Evolutionary conservation across 1,140 invertebrate genomes (phyloP).

Genomic region (Eulimnadia texana): DNA sequence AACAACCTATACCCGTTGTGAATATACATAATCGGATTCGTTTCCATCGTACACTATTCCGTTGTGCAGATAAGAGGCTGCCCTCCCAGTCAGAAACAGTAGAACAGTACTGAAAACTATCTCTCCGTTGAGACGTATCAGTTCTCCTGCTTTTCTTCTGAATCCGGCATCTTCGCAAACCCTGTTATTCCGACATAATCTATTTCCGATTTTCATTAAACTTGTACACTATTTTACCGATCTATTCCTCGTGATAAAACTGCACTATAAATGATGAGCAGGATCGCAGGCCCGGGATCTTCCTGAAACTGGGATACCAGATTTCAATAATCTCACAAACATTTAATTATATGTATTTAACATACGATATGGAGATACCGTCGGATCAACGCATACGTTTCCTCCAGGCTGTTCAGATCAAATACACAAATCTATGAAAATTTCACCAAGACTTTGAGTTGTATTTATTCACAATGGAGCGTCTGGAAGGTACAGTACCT

Average conservation of each 20-base stretch:
- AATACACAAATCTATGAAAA: background rate
- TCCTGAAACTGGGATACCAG: constrained; percentile 46
- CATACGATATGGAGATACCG: constrained; percentile 57
- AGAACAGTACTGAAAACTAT: background rate
- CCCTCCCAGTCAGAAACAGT: constrained; percentile 54
- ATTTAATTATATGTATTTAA: constrained; percentile 18
- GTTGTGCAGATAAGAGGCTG: constrained; percentile 65
- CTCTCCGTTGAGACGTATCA: background rate
- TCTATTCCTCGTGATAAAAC: constrained; percentile 49
- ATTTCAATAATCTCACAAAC: constrained; percentile 6
- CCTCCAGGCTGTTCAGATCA: constrained; percentile 46
- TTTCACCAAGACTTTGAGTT: background rate
- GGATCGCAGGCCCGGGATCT: constrained; percentile 51
- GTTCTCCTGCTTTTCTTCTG: background rate
- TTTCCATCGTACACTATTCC: constrained; percentile 64
- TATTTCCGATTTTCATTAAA: background rate
- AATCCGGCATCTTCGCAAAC: background rate
- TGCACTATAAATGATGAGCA: constrained; percentile 55
- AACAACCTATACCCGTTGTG: background rate
- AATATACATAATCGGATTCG: constrained; percentile 55
- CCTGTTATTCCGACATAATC: background rate
- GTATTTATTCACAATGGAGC: background rate
- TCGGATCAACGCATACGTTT: constrained; percentile 57
- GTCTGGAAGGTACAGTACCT: constrained; percentile 37
- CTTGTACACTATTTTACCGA: constrained; percentile 35